phyloP scores from a whole-genome alignment of 2,113 vertebrate species.

The Alligator mississippiensis region DNA sequence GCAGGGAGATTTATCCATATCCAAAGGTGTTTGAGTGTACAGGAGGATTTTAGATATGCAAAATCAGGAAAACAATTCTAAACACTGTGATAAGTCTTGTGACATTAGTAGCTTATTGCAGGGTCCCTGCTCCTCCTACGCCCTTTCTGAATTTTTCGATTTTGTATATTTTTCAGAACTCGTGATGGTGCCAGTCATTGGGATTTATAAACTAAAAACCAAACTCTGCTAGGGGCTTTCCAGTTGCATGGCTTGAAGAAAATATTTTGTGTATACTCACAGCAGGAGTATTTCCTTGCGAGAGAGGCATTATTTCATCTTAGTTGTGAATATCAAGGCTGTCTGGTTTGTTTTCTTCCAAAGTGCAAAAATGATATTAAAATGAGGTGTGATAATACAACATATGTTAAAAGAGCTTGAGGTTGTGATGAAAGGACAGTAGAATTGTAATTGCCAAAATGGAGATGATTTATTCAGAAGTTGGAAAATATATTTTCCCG shows the following conservation, averaged over 20 bases:
- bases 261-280: rapidly evolving
- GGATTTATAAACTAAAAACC: background rate
- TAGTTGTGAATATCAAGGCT: background rate
- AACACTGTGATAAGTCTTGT: background rate
- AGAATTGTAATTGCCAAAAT: background rate
- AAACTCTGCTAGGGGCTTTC: background rate
- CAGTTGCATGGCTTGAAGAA: background rate
- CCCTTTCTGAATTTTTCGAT: no score
- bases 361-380: background rate
- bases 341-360: background rate
- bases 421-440: background rate
- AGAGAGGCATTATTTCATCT: background rate
- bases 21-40: background rate
- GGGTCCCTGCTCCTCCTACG: background rate
- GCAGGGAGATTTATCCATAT: background rate
- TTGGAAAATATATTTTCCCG: background rate
- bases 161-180: no score
- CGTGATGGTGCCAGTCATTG: background rate
- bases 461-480: background rate
- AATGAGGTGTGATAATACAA: background rate
- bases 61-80: background rate
- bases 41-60: background rate
- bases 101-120: background rate
- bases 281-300: background rate
- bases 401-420: background rate